A percentile compares a stretch with the other conserved stretches of the same genome.
Evolutionary conservation across 2,113 vertebrate species (phyloP).

Genomic region (Lonchura striata): DNA sequence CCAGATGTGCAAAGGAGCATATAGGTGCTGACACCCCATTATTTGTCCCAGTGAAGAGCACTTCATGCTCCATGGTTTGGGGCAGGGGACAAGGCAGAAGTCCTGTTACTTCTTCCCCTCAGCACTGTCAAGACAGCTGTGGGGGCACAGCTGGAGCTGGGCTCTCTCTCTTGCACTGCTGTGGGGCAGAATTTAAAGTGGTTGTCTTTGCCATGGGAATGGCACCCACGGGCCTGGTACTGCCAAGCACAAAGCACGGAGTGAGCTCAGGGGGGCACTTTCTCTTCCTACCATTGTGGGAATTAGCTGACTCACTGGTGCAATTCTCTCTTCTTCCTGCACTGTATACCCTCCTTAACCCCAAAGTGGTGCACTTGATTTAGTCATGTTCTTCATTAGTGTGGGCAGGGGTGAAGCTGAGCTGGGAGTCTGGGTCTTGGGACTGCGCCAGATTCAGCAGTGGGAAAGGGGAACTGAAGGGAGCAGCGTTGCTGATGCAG

Average conservation of each 20-base stretch:
- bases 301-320: background rate
- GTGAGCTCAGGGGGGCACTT: background rate
- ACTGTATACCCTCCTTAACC: background rate
- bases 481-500: background rate
- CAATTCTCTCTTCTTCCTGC: background rate
- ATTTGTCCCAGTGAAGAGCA: background rate
- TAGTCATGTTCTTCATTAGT: background rate
- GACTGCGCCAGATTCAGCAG: background rate
- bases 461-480: background rate
- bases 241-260: background rate
- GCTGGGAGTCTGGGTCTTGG: background rate
- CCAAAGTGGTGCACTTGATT: background rate
- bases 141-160: background rate
- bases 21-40: background rate
- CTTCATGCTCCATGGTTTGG: background rate
- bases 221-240: background rate
- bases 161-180: background rate
- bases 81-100: background rate
- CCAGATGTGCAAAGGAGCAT: rapidly evolving
- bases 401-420: background rate
- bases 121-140: background rate
- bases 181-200: background rate
- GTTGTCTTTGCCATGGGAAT: rapidly evolving
- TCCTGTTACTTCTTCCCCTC: background rate
- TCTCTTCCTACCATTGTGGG: background rate